Evolutionary conservation across 2,888 invertebrate genomes (phyloP), one percentile per base, ranked within the genome.

Genomic region (Eristalis arbustorum): DNA sequence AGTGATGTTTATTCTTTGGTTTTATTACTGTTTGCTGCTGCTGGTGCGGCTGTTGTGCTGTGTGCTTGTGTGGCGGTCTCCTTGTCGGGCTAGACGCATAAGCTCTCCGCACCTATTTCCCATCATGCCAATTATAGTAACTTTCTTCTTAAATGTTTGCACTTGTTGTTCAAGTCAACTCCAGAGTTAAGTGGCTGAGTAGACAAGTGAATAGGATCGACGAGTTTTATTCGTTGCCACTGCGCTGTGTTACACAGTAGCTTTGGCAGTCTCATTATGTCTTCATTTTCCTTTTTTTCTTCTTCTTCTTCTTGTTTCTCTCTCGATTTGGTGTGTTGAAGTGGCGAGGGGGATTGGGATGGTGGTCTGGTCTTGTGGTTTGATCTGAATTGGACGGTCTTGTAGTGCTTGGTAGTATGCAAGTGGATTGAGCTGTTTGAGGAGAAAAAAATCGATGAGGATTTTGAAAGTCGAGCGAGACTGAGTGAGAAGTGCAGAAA

Each of bases 61-160:
- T 14, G 14, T 1, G 31, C 14, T 14, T 42, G 42, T 18, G 42
- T 42, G 42, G 14, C 42, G 6, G 49, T 49, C 57, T 61, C 37
- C 64, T 79, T 63, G 64, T 83, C n/a, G 23, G 25, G 25, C 40
- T 23, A 28, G 42, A 6, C 37, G 23, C 59, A 28, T 68, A 62
- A 69, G 64, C 57, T 68, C 18, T 56, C 59, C 14, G 57, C 63
- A 74, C 49, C 56, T 56, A 63, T 57, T 66, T 74, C 37, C 37
- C 37, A 71, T 14, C 37, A 62, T 63, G 68, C 68, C 76, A 72
- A 76, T 80, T 80, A 80, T 73, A 81, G 81, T 42, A 66, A 85
- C 76, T 82, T 85, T 77, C 77, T 82, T 85, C 49, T 34, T 81
- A 42, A 72, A 69, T 72, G 67, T 62, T 69, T 74, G 68, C 68